Base-by-base conservation (phyloP, 2,797 vertebrate species). In the Argentina silus region DNA sequence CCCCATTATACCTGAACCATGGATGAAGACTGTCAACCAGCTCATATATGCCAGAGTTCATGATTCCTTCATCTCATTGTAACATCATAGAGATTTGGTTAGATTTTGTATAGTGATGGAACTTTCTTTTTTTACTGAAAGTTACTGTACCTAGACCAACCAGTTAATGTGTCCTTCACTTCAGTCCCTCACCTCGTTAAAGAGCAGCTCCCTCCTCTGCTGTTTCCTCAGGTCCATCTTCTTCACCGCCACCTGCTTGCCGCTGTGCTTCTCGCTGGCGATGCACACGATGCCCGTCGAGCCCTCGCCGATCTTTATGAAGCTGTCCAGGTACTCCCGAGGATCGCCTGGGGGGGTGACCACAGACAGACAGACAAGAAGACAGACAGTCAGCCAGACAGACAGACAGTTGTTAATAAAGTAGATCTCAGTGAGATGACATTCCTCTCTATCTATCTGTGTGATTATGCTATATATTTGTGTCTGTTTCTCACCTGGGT, bases 181-280 rank as follows among this genome's bases (percentile, higher is more conserved):
- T n/a, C n/a, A n/a, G n/a, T 44, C 43, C 17, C 45, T 3, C 87
- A 98, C 97, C 96, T 99, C 98, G 17, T 99, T 99, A 75, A 99
- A 99, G 77, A 99, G 98, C 83, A 99, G 94, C 81, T 99, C 98
- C 73, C 97, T 92, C 60, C 97, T 93, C 89, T 99, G 97, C 81
- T 99, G 97, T 78, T 98, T 99, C 77, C 96, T 93, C 78, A 99
- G 96, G 90, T 99, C 97, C 98, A 99, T 99, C 91, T 99, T 98
- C 94, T 99, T 99, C 78, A 99, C 98, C 0, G 97, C 98, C 0
- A 99, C 98, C 90, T 98, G 98, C 86, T 97, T 99, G 42, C 98
- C 98, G 0, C 96, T 98, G 93, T 98, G 97, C 87, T 97, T 98
- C 90, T 99, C 97, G 0, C 96, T 98, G 82, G 97, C 97, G 0